Percentiles rank a stretch among this genome's conserved stretches.
Evolutionary conservation across 2,113 vertebrate genomes (phyloP).

Genomic region (Nothoprocta perdicaria): DNA sequence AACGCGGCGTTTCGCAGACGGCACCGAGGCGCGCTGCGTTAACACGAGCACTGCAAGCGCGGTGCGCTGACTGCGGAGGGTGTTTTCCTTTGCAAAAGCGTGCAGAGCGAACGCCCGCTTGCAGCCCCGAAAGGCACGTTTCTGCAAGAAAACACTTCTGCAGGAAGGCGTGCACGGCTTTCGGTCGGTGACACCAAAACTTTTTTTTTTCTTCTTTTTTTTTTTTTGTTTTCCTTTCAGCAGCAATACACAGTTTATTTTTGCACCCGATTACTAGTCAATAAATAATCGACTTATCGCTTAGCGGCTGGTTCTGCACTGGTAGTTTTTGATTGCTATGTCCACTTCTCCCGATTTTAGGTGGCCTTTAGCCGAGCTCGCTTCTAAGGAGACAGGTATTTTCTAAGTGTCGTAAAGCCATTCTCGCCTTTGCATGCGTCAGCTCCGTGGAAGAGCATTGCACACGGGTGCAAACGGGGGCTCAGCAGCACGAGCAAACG

Average conservation of each 20-base stretch:
- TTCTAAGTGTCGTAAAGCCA: neutral
- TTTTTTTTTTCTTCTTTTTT: fast-evolving
- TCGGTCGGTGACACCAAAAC: fast-evolving
- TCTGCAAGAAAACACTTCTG: too few species aligned
- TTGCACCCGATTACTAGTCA: neutral
- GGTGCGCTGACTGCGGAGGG: too few species aligned
- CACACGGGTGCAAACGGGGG: neutral
- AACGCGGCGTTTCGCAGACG: fast-evolving
- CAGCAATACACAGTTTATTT: neutral
- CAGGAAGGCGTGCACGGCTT: neutral
- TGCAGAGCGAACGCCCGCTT: fast-evolving
- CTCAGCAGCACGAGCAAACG: fast-evolving
- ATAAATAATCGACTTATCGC: fast-evolving
- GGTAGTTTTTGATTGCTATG: fast-evolving
- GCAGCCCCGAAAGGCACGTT: fast-evolving
- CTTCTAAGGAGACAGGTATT: neutral
- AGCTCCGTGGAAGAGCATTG: neutral
- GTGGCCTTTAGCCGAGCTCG: neutral
- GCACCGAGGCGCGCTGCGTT: fast-evolving
- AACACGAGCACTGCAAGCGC: neutral
- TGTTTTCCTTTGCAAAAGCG: neutral
- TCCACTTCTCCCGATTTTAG: neutral
- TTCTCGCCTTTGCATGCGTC: fast-evolving
- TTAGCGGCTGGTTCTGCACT: fast-evolving
- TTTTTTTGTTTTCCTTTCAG: neutral